Conservation (phyloP, 2,113 vertebrate genomes). For the Cinclus mexicanus region DNA sequence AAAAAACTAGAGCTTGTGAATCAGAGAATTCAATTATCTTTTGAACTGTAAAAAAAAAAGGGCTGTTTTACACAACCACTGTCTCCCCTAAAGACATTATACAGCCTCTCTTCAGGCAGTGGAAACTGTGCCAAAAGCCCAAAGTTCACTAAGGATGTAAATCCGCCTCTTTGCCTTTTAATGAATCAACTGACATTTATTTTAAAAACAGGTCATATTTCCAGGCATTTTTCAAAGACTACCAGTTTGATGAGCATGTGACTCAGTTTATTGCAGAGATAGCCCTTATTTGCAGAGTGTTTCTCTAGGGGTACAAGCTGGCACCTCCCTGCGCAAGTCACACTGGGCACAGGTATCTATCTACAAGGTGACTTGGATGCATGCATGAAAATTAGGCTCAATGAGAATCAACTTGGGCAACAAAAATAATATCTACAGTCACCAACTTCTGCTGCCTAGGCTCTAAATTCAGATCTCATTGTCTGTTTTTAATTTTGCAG, state of each 20-base stretch:
- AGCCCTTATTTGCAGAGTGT: neutral
- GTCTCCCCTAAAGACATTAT: neutral
- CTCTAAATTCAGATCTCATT: neutral
- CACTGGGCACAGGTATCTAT: neutral
- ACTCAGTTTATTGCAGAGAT: neutral
- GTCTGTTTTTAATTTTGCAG: neutral
- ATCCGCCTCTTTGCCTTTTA: neutral
- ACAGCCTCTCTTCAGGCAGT: neutral
- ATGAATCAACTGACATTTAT: neutral
- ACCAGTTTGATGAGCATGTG: neutral
- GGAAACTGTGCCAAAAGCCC: neutral
- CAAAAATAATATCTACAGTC: neutral
- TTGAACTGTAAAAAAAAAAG: conserved; percentile 17
- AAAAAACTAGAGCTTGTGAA: neutral
- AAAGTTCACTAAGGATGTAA: neutral
- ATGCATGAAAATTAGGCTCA: neutral
- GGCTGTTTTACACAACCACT: neutral
- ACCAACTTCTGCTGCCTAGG: neutral
- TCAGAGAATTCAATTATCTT: conserved; percentile 4
- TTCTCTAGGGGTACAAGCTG: neutral
- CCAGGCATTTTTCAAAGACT: neutral
- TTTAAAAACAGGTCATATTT: neutral
- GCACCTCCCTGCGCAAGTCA: neutral
- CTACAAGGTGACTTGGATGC: neutral
- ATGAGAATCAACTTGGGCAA: neutral